Conservation (phyloP, 2,113 vertebrate species). For the Erinaceus europaeus region DNA sequence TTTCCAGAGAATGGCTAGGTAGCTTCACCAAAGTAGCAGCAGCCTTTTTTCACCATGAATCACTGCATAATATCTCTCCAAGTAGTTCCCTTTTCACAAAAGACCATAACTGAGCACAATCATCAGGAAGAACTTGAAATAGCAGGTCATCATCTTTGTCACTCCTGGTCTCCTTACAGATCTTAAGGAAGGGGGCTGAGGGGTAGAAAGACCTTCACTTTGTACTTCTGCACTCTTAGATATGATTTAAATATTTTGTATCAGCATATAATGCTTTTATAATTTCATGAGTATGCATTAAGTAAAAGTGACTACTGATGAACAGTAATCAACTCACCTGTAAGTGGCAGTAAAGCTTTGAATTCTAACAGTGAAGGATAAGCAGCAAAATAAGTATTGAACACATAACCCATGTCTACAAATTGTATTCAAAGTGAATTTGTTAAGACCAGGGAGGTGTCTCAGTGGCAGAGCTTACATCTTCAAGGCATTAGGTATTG, state of each 20-base stretch:
- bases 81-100: background rate
- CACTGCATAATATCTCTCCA: slow-evolving; percentile 3
- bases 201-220: background rate
- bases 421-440: background rate
- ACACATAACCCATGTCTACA: background rate
- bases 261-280: background rate
- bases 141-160: background rate
- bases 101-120: background rate
- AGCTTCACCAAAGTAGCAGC: background rate
- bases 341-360: background rate
- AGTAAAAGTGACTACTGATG: background rate
- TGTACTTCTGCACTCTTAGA: background rate
- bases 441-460: background rate
- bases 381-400: background rate
- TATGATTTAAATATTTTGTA: background rate
- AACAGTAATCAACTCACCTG: background rate
- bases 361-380: background rate
- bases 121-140: background rate
- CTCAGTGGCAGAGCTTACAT: too few species aligned
- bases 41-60: background rate
- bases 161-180: background rate
- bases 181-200: background rate
- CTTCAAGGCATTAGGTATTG: too few species aligned
- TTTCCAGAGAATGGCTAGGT: background rate
- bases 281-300: background rate